A percentile compares a stretch with the other conserved stretches of the same genome.
Conservation (phyloP, 2,797 vertebrate genomes). For the Paramormyrops hopkinsi region DNA sequence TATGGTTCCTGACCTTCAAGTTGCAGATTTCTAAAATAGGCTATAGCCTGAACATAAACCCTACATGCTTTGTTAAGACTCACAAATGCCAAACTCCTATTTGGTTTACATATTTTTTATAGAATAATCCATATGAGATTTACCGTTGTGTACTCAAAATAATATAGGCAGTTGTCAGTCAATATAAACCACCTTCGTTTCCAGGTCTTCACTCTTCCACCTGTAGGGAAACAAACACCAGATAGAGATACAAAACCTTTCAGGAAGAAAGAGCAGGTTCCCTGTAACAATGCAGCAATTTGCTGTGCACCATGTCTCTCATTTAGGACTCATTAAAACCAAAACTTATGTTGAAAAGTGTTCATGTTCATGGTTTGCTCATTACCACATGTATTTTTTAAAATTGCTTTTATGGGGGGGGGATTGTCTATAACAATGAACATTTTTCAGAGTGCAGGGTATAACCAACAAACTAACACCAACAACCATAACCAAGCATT, state of each 20-base stretch:
- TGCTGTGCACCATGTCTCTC: not conserved
- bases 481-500: not conserved
- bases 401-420: not conserved
- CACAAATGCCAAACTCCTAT: not conserved
- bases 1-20: not conserved
- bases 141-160: conserved; percentile 94
- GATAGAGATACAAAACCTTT: conserved; percentile 21
- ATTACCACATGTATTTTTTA: not conserved
- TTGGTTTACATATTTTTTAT: not conserved
- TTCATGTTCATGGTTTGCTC: not conserved
- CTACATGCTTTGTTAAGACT: not conserved
- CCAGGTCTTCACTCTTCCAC: conserved; percentile 96
- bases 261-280: conserved; percentile 15
- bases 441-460: not conserved
- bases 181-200: conserved; percentile 97
- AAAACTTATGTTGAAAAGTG: not conserved
- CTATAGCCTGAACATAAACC: not conserved
- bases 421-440: not conserved
- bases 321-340: not conserved
- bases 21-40: not conserved
- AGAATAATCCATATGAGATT: conserved; percentile 34
- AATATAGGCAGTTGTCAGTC: conserved; percentile 97
- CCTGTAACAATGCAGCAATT: not conserved
- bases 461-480: conserved; percentile 5
- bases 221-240: conserved; percentile 48